A percentile compares a stretch with the other conserved stretches of the same genome.
Conservation (phyloP, 2,888 invertebrate genomes). For the Saturnia pavonia region DNA sequence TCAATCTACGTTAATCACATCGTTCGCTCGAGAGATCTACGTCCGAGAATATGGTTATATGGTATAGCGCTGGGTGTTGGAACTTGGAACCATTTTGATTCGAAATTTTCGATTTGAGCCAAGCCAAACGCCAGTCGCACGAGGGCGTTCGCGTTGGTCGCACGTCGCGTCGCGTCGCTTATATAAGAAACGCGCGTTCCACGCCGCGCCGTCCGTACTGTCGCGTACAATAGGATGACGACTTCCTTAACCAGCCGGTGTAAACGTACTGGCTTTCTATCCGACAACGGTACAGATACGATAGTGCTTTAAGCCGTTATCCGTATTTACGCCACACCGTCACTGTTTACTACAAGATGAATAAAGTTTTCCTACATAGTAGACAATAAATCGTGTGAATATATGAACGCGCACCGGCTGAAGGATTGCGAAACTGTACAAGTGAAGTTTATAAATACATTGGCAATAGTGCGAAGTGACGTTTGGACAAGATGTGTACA, state of each 20-base stretch:
- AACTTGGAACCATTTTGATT: slow-evolving; percentile 26
- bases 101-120: slow-evolving; percentile 20
- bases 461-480: slow-evolving; percentile 74
- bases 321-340: slow-evolving; percentile 58
- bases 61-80: slow-evolving; percentile 13
- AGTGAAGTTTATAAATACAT: slow-evolving; percentile 82
- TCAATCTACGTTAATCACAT: slow-evolving; percentile 47
- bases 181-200: slow-evolving; percentile 27
- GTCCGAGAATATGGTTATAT: slow-evolving; percentile 24
- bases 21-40: slow-evolving; percentile 51
- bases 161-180: slow-evolving; percentile 54
- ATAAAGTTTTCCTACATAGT: slow-evolving; percentile 59
- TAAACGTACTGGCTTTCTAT: slow-evolving; percentile 66
- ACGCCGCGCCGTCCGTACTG: slow-evolving; percentile 34
- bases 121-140: slow-evolving; percentile 55
- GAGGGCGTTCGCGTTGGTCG: slow-evolving; percentile 65
- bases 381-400: slow-evolving; percentile 52
- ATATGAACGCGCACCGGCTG: slow-evolving; percentile 65
- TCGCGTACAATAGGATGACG: slow-evolving; percentile 48
- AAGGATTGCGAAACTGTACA: slow-evolving; percentile 77
- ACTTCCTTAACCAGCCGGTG: slow-evolving; percentile 43
- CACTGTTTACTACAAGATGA: slow-evolving; percentile 54
- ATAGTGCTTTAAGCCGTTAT: slow-evolving; percentile 59
- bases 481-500: slow-evolving; percentile 70
- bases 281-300: slow-evolving; percentile 60